A percentile compares a stretch with the other conserved stretches of the same genome.
phyloP scores from a whole-genome alignment of 2,888 invertebrate genomes.

The Protophormia terraenovae region DNA sequence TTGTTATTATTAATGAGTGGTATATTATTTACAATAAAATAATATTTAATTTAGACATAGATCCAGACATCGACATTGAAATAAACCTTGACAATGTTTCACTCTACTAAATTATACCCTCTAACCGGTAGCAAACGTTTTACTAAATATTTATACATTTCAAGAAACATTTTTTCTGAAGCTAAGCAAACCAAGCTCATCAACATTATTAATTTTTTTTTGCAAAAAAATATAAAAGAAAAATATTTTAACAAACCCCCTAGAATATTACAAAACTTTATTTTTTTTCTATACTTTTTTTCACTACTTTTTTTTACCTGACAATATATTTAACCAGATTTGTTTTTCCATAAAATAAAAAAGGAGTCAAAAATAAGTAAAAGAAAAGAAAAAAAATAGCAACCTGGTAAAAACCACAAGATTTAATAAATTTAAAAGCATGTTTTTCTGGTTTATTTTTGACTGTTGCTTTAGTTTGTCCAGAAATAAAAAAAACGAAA shows the following conservation, averaged over 20 bases:
- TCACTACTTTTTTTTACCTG: neutral
- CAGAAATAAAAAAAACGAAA: neutral
- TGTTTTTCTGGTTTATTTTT: conserved; percentile 20
- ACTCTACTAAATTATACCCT: no score
- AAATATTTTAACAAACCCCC: neutral
- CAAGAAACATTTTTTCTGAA: neutral
- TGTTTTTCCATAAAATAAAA: neutral
- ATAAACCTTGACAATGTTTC: no score
- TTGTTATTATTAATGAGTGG: no score
- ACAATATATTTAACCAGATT: conserved; percentile 23
- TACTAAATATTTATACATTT: neutral
- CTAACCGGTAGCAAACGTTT: neutral
- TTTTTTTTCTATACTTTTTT: neutral
- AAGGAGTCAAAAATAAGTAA: neutral
- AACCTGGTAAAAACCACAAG: conserved; percentile 16
- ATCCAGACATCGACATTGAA: no score
- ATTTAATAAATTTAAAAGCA: conserved; percentile 65
- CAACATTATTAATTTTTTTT: neutral
- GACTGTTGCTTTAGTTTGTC: neutral
- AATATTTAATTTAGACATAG: no score
- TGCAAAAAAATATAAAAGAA: neutral
- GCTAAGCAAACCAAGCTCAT: conserved; percentile 3
- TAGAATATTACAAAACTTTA: conserved; percentile 20
- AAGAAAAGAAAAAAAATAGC: neutral
- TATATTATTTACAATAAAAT: no score